phyloP scores from a whole-genome alignment of 2,888 invertebrate genomes.

The Chelonus formosanus region DNA sequence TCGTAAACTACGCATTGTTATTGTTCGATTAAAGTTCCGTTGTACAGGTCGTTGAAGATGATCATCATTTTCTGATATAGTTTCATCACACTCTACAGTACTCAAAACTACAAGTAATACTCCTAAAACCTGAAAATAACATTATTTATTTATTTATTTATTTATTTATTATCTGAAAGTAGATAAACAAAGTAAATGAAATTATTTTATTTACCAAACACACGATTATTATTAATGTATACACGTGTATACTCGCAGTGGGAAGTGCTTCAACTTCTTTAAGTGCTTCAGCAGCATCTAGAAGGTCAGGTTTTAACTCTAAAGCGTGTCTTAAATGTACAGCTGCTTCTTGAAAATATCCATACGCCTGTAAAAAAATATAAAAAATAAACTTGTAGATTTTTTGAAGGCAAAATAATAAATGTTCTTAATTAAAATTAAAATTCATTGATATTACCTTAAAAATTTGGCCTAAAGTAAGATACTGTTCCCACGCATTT shows the following conservation, averaged over 20 bases:
- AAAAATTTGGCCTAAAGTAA: slow-evolving; percentile 90
- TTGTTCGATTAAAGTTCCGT: slow-evolving; percentile 86
- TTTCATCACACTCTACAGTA: slow-evolving; percentile 66
- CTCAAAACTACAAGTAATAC: slow-evolving; percentile 85
- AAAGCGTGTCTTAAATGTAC: slow-evolving; percentile 84
- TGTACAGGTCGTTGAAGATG: slow-evolving; percentile 67
- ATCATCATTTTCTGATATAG: slow-evolving; percentile 56
- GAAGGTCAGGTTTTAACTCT: slow-evolving; percentile 85
- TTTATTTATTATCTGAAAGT: slow-evolving; percentile 9
- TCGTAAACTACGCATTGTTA: slow-evolving; percentile 86
- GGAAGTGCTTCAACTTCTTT: slow-evolving; percentile 85
- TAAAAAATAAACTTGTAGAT: no score
- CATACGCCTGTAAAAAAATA: slow-evolving; percentile 71
- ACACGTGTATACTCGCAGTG: slow-evolving; percentile 82
- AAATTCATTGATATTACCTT: slow-evolving; percentile 65
- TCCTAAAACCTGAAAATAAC: slow-evolving; percentile 73
- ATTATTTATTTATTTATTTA: background rate
- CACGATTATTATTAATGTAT: slow-evolving; percentile 86
- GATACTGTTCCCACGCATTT: slow-evolving; percentile 91
- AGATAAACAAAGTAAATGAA: background rate
- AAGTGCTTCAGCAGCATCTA: slow-evolving; percentile 80
- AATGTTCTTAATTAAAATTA: no score
- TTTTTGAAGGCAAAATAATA: no score
- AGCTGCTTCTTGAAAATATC: slow-evolving; percentile 87
- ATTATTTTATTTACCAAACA: slow-evolving; percentile 73